Conservation (phyloP, 2,113 vertebrate species). For the Hemichromis elongatus region DNA sequence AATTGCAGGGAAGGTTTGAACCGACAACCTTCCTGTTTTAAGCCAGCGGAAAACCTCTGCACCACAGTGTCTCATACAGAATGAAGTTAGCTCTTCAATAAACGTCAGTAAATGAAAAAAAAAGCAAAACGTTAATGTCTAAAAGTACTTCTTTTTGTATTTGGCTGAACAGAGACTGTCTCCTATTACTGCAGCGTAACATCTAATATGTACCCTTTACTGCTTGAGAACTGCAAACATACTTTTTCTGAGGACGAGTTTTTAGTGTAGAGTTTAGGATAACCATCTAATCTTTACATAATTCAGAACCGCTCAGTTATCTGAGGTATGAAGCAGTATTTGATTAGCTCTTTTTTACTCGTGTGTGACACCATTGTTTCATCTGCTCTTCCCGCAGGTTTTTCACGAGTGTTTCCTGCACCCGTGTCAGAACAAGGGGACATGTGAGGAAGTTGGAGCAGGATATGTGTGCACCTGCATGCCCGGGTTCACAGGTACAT, state of each 20-base stretch:
- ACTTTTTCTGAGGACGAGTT: not conserved
- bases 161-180: not conserved
- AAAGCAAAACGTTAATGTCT: not conserved
- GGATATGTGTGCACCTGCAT: constrained; percentile 89
- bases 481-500: constrained; percentile 75
- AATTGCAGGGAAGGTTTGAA: not conserved
- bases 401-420: constrained; percentile 96
- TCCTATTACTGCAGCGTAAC: not conserved
- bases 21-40: not conserved
- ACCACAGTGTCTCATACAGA: accelerated
- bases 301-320: not conserved
- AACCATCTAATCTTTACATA: not conserved
- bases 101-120: not conserved
- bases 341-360: not conserved
- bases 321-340: not conserved
- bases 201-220: not conserved
- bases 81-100: not conserved
- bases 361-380: not conserved
- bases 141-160: not conserved
- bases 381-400: constrained; percentile 71
- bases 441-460: constrained; percentile 88
- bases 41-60: not conserved
- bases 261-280: not conserved
- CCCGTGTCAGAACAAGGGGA: constrained; percentile 90
- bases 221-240: not conserved